Conservation (phyloP, 1,140 invertebrate species). For the Proctacanthus coquilletti region DNA sequence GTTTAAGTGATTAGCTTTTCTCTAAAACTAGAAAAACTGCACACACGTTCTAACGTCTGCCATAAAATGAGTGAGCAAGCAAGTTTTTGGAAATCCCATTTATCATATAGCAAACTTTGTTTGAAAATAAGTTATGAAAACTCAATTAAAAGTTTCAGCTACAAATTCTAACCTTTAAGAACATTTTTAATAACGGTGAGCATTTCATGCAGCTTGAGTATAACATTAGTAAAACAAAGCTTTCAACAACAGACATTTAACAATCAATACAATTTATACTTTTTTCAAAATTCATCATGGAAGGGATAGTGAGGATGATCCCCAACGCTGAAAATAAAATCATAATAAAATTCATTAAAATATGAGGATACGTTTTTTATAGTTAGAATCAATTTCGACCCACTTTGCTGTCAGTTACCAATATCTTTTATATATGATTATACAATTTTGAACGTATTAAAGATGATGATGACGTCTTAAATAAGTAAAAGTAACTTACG, state of each 20-base stretch:
- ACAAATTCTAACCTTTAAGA: neutral
- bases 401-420: too few species aligned
- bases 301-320: constrained; percentile 31
- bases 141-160: neutral
- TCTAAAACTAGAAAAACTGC: too few species aligned
- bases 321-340: constrained; percentile 10
- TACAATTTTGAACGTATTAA: constrained; percentile 2
- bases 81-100: too few species aligned
- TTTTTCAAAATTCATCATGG: constrained; percentile 30
- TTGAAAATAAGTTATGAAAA: neutral
- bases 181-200: neutral
- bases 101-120: neutral
- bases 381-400: too few species aligned
- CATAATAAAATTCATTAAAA: constrained; percentile 8
- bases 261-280: too few species aligned
- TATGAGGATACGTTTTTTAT: too few species aligned
- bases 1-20: too few species aligned
- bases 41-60: too few species aligned
- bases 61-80: too few species aligned
- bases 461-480: neutral
- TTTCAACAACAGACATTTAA: too few species aligned
- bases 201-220: neutral
- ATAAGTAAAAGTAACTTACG: constrained; percentile 24
- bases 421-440: too few species aligned
- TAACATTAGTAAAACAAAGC: neutral